Evolutionary conservation across 2,888 invertebrate species (phyloP).

Genomic region (Hedya salicella): DNA sequence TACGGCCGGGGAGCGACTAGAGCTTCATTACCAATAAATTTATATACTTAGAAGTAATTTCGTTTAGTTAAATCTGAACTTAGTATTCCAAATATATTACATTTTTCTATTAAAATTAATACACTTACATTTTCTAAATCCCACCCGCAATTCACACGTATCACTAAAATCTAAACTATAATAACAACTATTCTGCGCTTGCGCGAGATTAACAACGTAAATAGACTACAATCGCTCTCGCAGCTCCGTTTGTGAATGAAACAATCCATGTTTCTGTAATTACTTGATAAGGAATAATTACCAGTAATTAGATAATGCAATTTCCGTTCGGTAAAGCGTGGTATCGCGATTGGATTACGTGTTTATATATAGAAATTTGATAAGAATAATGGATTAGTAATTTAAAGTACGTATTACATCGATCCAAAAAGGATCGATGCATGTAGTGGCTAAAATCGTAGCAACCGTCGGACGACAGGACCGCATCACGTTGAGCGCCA

Average conservation of each 20-base stretch:
- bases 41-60: no score
- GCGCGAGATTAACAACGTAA: neutral
- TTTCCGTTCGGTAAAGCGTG: conserved; percentile 54
- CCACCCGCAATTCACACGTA: conserved; percentile 45
- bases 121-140: conserved; percentile 36
- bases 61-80: no score
- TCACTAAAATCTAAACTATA: neutral
- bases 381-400: conserved; percentile 29
- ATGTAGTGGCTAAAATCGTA: no score
- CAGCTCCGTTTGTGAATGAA: conserved; percentile 50
- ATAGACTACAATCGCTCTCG: conserved; percentile 42
- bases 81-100: no score
- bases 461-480: no score
- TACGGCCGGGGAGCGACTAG: no score
- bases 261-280: conserved; percentile 43
- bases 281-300: conserved; percentile 52
- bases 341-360: conserved; percentile 46
- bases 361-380: conserved; percentile 36
- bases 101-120: no score
- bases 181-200: neutral
- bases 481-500: no score
- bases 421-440: no score
- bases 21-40: no score
- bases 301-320: conserved; percentile 54
- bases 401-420: neutral